These are phyloP conservation scores for Trichopoda pennipes DNA, from an alignment of 2,888 invertebrate species.

Conservation along the genomic window DNA sequence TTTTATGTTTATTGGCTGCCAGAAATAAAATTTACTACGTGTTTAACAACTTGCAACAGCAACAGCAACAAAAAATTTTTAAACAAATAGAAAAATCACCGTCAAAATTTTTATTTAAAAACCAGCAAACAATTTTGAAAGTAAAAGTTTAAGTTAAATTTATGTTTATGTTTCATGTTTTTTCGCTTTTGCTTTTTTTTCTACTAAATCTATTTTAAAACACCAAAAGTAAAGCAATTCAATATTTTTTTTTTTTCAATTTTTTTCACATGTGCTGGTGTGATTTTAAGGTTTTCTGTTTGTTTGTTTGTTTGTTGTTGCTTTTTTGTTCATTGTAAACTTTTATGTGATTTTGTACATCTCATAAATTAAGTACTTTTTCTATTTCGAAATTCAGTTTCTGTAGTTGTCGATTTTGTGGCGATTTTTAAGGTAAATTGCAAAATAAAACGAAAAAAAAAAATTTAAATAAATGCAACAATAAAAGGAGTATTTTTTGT, in stretches of 20 bases:
- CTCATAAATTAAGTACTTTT: slow-evolving; percentile 61
- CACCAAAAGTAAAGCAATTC: slow-evolving; percentile 27
- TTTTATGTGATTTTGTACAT: slow-evolving; percentile 59
- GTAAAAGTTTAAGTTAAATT: slow-evolving; percentile 66
- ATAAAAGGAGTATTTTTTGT: neutral
- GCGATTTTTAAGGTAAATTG: neutral
- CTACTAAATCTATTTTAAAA: slow-evolving; percentile 37
- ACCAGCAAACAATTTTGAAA: slow-evolving; percentile 54
- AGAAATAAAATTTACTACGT: slow-evolving; percentile 65
- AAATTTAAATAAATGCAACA: neutral
- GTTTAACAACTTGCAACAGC: slow-evolving; percentile 61
- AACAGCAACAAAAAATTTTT: slow-evolving; percentile 20
- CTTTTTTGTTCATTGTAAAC: slow-evolving; percentile 27
- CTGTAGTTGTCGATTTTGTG: slow-evolving; percentile 20
- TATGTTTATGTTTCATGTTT: slow-evolving; percentile 58
- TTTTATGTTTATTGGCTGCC: slow-evolving; percentile 59
- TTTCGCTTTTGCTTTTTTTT: neutral
- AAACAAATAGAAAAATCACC: slow-evolving; percentile 38
- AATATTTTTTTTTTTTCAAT: slow-evolving; percentile 38
- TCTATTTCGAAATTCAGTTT: slow-evolving; percentile 21
- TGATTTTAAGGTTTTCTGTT: slow-evolving; percentile 46
- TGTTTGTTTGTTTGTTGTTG: neutral
- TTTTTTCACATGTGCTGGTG: slow-evolving; percentile 43
- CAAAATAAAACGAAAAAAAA: neutral
- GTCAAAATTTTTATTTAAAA: slow-evolving; percentile 46